Percentiles rank a stretch among this genome's conserved stretches.
phyloP scores from a whole-genome alignment of 2,113 vertebrate genomes.

The Forbesichthys papilliferus region DNA sequence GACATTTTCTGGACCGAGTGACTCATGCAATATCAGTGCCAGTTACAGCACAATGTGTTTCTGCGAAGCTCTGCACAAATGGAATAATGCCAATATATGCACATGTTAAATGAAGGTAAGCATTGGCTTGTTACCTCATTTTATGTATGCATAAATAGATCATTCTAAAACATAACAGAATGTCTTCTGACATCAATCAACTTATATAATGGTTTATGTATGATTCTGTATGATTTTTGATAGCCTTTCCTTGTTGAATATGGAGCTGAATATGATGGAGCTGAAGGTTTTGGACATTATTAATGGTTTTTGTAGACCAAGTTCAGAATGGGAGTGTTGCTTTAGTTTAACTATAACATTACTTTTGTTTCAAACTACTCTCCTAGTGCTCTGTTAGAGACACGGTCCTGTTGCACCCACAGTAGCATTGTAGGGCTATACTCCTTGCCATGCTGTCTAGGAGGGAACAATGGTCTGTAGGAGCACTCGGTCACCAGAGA shows the following conservation, averaged over 20 bases:
- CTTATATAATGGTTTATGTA: too few species aligned
- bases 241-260: too few species aligned
- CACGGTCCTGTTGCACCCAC: neutral
- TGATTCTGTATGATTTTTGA: too few species aligned
- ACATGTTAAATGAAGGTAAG: neutral
- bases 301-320: neutral
- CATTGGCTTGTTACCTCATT: too few species aligned
- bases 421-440: neutral
- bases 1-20: conserved; percentile 38
- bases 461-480: neutral
- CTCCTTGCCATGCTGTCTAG: neutral
- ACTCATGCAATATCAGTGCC: conserved; percentile 23
- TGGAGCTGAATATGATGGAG: too few species aligned
- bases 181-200: too few species aligned
- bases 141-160: too few species aligned
- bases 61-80: conserved; percentile 41
- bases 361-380: neutral
- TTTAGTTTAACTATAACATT: neutral
- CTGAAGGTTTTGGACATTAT: too few species aligned
- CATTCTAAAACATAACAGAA: too few species aligned
- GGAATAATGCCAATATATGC: conserved; percentile 53
- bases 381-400: neutral
- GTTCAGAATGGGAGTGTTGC: neutral
- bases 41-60: conserved; percentile 30
- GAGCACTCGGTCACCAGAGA: conserved; percentile 8